A percentile compares a stretch with the other conserved stretches of the same genome.
phyloP scores from a whole-genome alignment of 2,797 vertebrate species.

The Chelonia mydas region DNA sequence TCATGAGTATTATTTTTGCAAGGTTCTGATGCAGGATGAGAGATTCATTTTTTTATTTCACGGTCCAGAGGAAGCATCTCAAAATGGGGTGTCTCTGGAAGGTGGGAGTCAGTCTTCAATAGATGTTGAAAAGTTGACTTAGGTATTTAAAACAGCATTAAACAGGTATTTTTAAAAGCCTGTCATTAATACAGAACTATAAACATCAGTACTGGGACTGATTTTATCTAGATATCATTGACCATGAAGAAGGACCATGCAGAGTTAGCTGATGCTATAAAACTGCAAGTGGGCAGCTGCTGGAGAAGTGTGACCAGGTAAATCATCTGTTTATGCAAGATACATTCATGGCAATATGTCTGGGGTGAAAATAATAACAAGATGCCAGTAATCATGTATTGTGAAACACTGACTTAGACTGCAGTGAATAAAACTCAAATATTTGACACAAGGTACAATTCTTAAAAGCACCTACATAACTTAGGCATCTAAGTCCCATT shows the following conservation, averaged over 20 bases:
- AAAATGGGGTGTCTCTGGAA: neutral
- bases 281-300: neutral
- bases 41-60: no score
- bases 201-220: neutral
- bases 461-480: neutral
- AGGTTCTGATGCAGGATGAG: no score
- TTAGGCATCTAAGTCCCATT: rapidly evolving
- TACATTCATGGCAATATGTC: neutral
- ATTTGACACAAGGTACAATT: neutral
- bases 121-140: neutral
- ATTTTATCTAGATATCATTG: neutral
- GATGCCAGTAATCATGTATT: neutral
- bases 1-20: no score
- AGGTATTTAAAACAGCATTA: neutral
- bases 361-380: neutral
- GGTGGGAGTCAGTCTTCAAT: neutral
- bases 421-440: neutral
- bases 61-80: neutral
- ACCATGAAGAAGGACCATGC: neutral
- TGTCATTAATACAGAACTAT: neutral
- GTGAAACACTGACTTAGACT: neutral
- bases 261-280: neutral
- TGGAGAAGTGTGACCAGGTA: neutral
- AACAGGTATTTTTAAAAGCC: no score
- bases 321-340: neutral